Conservation (phyloP, 53 echinoderm and acorn worm species). For the Glandiceps talaboti region DNA sequence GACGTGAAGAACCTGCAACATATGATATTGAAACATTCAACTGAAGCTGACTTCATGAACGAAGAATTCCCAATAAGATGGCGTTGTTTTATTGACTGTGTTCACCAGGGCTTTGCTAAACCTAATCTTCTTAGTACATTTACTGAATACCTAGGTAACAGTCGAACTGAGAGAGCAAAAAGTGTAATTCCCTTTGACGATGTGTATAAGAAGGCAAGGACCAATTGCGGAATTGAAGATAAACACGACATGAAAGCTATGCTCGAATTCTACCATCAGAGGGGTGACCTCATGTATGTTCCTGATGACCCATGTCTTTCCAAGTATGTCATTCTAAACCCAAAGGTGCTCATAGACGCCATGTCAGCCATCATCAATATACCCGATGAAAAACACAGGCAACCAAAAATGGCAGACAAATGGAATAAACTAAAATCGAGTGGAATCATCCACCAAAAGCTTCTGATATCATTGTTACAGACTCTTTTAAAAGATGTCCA, state of each 20-base stretch:
- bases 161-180: no score
- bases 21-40: neutral
- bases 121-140: neutral
- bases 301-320: slow-evolving; percentile 17
- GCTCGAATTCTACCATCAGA: neutral
- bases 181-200: neutral
- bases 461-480: neutral
- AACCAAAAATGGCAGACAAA: slow-evolving; percentile 5
- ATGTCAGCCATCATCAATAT: slow-evolving; percentile 7
- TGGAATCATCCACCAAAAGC: slow-evolving; percentile 1
- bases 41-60: neutral
- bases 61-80: neutral
- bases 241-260: neutral
- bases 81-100: neutral
- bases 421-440: slow-evolving; percentile 10
- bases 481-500: neutral
- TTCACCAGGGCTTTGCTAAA: neutral
- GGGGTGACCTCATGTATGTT: slow-evolving; percentile 2
- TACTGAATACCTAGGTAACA: neutral
- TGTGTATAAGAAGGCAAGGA: neutral
- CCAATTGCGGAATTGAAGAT: neutral
- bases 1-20: neutral
- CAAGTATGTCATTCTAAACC: slow-evolving; percentile 21
- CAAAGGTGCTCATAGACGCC: slow-evolving; percentile 27
- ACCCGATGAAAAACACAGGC: slow-evolving; percentile 4